Evolutionary conservation across 2,888 invertebrate species (phyloP), one percentile per base, ranked within the genome.

Genomic region (Xanthia icteritia): DNA sequence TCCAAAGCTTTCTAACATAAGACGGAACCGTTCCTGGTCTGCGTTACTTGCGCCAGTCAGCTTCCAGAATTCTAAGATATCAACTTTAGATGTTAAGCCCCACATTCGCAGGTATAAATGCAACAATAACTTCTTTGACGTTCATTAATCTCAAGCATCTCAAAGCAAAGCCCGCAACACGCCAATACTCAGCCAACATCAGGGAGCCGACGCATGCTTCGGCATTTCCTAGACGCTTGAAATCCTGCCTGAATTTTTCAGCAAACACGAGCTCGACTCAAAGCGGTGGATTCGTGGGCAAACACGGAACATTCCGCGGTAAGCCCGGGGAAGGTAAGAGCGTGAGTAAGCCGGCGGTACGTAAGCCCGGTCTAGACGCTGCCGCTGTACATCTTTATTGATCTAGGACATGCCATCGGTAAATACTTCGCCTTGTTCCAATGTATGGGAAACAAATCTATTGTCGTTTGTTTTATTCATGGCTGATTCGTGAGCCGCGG

Each of bases 181-280:
- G 54, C 69, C 72, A 54, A 74, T 79, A 83, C 73, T 54, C 71
- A 77, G 77, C 65, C 77, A 83, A 70, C 75, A 76, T 81, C 76
- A 65, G 69, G 39, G 75, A 83, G 60, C 76, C 74, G 56, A 76
- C 79, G 73, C 77, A 71, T 81, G 79, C 80, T 73, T 82, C 75
- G 76, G 73, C 63, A 85, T 87, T 84, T 87, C 77, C 85, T 73
- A 84, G 80, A 84, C 79, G 81, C 79, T 82, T 71, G 64, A 82
- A 83, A 82, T 82, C 84, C 84, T 79, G 77, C 73, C 81, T 86
- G 90, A 90, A 91, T 91, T 91, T 91, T 91, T 88, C 88, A 83
- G 86, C 80, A 91, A 91, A 91, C 91, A 90, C 70, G 79, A 68
- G 81, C 78, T 66, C 70, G 75, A 83, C 82, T 88, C 85, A 84